Evolutionary conservation across 2,113 vertebrate species (phyloP), one percentile per base, ranked within the genome.

Genomic region (Nipponia nippon): DNA sequence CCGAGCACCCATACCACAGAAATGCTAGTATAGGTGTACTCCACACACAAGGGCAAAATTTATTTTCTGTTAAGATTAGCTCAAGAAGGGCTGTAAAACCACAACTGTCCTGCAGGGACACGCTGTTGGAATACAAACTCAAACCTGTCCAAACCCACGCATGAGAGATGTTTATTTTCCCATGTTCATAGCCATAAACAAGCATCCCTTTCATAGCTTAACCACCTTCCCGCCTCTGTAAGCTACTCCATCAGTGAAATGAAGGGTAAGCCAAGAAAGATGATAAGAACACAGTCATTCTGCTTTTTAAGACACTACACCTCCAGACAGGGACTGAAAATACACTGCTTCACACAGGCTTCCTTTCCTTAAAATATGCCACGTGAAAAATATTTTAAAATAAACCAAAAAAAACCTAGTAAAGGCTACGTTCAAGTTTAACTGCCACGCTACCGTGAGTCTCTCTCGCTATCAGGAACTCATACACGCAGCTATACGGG

Each of bases 401-500:
- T 32, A 44, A 65, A 49, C 58, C 23, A 6, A 42, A 38, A 52
- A 52, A 49, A 23, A 13, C 40, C 38, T 44, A 67, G 14, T 67
- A 79, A 83, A 50, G 9, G 22, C 22, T 73, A 21, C 67, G 79
- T 53, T 36, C 25, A 69, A 38, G 36, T 29, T 36, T 25, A 70
- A 47, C 38, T 58, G 72, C 87, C 46, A 5, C 7, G 2, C 42
- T 15, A 4, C 36, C 40, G 38, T n/a, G 10, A 53, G 49, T 10
- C 36, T 29, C 44, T 18, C 44, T 26, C 32, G 10, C 0, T 9
- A 3, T 11, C 16, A 27, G 17, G 19, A 3, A 55, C 2, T 12
- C 29, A 6, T 3, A 9, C 18, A 4, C 1, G 47, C 47, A 46
- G 4, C 16, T 3, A 23, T 1, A 5, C 22, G 8, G 2, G 9